Base-by-base conservation (phyloP, 2,888 invertebrate species). In the Cybosia mesomella region DNA sequence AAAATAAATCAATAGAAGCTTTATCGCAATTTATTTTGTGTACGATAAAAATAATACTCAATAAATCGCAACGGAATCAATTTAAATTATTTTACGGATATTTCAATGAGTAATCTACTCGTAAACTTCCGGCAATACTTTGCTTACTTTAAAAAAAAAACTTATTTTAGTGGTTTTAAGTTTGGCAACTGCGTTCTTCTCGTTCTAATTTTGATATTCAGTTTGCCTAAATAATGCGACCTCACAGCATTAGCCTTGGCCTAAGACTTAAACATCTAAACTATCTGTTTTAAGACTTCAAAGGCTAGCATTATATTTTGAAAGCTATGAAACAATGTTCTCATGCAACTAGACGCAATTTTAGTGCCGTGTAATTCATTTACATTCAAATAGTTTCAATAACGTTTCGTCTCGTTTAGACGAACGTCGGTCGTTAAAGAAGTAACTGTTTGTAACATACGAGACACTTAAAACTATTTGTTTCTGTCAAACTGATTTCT, bases 361-460 rank as follows among this genome's bases (percentile, higher is more conserved):
- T 54, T 59, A 59, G 24, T 54, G 34, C 24, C 36, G 55, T 54
- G 66, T 39, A 66, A 66, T 60, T 34, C 59, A 59, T 66, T 66
- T 54, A 54, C 32, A 60, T 59, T 15, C 21, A 64, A 39, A 43
- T 43, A 53, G 61, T 53, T 61, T 62, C 53, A 58, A 24, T 49
- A 53, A 58, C 32, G 34, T 58, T 39, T 34, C 58, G 32, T 15
- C 39, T 66, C 43, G 57, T 66, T 66, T 57, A 39, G 11, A 53
- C 18, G 24, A 39, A 22, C 53, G 58, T 53, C 22, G 68, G 55
- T 66, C 53, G 24, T 74, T 74, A 39, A 72, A 43, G 28, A 59
- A n/a, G 59, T 59, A 71, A 74, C 65, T 63, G 67, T 71, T 68
- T 67, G 49, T 75, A 71, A 77, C 64, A 72, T 72, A 43, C 28